Conservation (phyloP, 2,113 vertebrate species). For the Emberiza fucata region DNA sequence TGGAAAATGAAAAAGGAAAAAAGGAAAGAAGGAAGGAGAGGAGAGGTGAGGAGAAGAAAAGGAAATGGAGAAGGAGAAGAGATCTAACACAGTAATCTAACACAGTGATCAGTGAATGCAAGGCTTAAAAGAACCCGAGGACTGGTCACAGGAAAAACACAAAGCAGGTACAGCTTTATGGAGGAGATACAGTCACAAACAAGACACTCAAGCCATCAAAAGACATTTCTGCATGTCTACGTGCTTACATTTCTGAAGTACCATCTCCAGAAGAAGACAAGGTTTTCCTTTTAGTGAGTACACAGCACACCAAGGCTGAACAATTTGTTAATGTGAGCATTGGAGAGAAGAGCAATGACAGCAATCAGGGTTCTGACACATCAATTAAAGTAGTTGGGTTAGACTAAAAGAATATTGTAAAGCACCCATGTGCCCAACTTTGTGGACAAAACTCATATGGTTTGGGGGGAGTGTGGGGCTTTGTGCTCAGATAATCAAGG, state of each 20-base stretch:
- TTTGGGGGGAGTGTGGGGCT: background rate
- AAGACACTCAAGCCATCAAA: background rate
- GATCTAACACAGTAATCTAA: background rate
- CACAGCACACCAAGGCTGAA: background rate
- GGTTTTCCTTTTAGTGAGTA: background rate
- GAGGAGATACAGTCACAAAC: background rate
- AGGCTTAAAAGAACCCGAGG: background rate
- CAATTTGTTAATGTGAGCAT: background rate
- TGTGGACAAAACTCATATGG: background rate
- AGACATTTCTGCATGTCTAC: background rate
- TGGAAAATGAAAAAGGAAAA: background rate
- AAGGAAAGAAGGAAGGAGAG: background rate
- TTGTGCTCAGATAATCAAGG: background rate
- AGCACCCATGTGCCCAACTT: background rate
- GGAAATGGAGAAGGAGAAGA: background rate
- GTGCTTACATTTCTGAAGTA: background rate
- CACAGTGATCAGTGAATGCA: background rate
- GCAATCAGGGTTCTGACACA: background rate
- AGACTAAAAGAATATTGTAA: background rate
- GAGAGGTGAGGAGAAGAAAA: background rate
- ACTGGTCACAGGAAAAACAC: background rate
- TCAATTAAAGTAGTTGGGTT: background rate
- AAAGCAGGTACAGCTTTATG: background rate
- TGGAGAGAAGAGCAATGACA: background rate
- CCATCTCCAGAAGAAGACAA: background rate